Conservation (phyloP, 2,113 vertebrate genomes). For the Hippocampus abdominalis region DNA sequence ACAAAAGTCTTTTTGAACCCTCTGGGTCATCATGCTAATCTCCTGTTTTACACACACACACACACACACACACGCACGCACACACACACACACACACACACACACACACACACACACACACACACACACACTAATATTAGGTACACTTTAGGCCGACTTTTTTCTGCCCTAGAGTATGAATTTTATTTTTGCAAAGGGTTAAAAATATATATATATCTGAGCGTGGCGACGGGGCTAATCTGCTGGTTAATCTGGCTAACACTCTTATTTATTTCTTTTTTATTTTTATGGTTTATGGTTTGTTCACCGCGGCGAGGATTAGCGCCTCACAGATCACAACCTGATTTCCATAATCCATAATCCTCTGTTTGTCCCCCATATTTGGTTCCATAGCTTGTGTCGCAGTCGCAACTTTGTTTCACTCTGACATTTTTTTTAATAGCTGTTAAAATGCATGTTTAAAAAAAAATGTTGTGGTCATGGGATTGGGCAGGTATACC, state of each 20-base stretch:
- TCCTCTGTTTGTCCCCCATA: conserved; percentile 38
- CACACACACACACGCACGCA: not conserved
- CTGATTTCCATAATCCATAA: conserved; percentile 69
- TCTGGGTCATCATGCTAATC: not conserved
- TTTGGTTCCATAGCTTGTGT: conserved; percentile 23
- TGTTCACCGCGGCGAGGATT: conserved; percentile 61
- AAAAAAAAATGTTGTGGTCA: not conserved
- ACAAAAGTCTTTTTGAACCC: not conserved
- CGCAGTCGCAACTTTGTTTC: conserved; percentile 9
- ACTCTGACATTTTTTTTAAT: conserved; percentile 28
- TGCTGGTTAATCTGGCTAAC: conserved; percentile 69
- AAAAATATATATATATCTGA: conserved; percentile 63
- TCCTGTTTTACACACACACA: not conserved
- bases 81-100: not conserved
- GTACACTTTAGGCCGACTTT: conserved; percentile 19
- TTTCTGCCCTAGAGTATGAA: conserved; percentile 50
- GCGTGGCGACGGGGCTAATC: conserved; percentile 68
- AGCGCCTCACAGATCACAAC: conserved; percentile 61
- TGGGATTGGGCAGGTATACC: not conserved
- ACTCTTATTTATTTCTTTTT: conserved; percentile 28
- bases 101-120: not conserved
- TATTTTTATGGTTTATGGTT: conserved; percentile 53
- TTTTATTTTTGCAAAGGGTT: conserved; percentile 60
- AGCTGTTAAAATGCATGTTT: conserved; percentile 25
- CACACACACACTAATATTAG: not conserved